These are phyloP conservation scores for Anthonomus grandis DNA, from an alignment of 1,140 invertebrate species.

Conservation along the genomic window DNA sequence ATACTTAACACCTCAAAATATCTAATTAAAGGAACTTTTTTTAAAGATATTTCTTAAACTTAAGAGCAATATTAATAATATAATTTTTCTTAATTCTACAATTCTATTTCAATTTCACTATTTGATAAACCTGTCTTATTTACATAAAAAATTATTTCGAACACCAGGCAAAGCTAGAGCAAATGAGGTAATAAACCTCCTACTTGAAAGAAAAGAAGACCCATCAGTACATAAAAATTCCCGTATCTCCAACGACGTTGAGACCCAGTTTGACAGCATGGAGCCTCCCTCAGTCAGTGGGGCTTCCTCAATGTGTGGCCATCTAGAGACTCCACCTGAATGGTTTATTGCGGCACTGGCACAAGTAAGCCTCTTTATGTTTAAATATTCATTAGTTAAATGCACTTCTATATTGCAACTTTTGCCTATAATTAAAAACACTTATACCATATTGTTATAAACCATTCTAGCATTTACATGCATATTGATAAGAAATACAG, in stretches of 20 bases:
- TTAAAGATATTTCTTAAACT: no score
- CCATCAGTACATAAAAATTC: conserved; percentile 16
- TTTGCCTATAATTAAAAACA: no score
- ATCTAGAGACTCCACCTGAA: conserved; percentile 36
- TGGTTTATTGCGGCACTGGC: conserved; percentile 44
- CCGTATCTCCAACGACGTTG: conserved; percentile 34
- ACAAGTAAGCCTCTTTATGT: conserved; percentile 12
- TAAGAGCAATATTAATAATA: no score
- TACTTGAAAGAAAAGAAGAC: conserved; percentile 36
- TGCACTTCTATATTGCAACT: no score
- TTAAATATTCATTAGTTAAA: no score
- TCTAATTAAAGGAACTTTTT: no score
- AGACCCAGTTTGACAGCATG: conserved; percentile 33
- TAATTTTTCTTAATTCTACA: no score
- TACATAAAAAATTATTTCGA: no score
- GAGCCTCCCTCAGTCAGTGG: conserved; percentile 16
- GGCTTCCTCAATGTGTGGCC: conserved; percentile 21
- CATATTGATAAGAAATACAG: no score
- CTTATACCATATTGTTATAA: no score
- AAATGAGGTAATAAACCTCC: conserved; percentile 40
- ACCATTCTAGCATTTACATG: no score
- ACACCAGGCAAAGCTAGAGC: conserved; percentile 32
- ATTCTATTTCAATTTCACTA: neutral
- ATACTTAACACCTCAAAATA: no score
- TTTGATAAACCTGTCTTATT: neutral